These are phyloP conservation scores for Acanthiza pusilla DNA, from an alignment of 2,797 vertebrate species.

Conservation along the genomic window DNA sequence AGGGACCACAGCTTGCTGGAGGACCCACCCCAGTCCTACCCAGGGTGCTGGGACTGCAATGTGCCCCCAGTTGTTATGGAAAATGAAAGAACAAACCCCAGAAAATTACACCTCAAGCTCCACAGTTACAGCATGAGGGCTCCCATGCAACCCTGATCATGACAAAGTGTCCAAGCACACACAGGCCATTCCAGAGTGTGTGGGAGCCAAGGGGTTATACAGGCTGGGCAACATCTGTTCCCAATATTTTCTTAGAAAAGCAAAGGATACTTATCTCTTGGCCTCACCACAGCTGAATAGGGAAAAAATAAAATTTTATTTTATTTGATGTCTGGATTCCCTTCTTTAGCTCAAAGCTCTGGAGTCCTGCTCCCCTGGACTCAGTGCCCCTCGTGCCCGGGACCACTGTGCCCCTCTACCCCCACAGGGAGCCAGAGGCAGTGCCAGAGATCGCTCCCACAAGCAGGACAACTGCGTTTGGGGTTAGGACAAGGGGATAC, in stretches of 20 bases:
- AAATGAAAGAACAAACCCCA: too few species aligned
- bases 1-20: too few species aligned
- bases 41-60: too few species aligned
- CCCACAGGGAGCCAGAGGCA: background rate
- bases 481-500: background rate
- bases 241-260: background rate
- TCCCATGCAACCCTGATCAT: too few species aligned
- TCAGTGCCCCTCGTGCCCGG: background rate
- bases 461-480: rapidly evolving
- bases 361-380: background rate
- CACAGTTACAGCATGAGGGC: too few species aligned
- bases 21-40: too few species aligned
- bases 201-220: background rate
- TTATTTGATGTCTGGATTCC: background rate
- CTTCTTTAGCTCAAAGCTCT: background rate
- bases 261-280: background rate
- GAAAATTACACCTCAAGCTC: too few species aligned
- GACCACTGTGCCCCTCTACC: background rate
- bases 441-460: background rate
- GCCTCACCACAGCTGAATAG: background rate
- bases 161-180: background rate
- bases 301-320: background rate
- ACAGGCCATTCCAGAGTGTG: background rate
- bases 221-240: background rate
- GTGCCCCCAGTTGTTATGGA: too few species aligned